Conservation (phyloP, 2,888 invertebrate species). For the Lepidochitona cinerea region DNA sequence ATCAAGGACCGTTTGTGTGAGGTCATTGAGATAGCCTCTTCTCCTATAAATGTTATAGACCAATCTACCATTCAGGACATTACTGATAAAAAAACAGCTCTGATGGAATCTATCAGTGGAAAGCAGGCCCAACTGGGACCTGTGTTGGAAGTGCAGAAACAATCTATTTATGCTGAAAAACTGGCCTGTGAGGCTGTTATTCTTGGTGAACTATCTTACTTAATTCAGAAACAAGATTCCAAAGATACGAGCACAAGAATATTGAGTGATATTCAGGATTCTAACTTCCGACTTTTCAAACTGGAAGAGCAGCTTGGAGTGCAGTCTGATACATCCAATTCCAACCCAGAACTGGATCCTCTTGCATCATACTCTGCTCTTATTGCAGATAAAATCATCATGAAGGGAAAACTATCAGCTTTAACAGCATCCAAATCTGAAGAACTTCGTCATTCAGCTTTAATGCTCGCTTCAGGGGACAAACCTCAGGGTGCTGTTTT, state of each 20-base stretch:
- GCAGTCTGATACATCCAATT: not conserved
- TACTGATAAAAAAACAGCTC: not conserved
- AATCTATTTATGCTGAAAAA: conserved; percentile 49
- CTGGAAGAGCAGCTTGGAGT: conserved; percentile 5
- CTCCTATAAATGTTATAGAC: not conserved
- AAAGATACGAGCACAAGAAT: not conserved
- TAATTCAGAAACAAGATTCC: conserved; percentile 41
- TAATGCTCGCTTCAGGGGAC: not conserved
- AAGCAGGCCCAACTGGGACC: not conserved
- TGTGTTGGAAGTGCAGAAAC: not conserved
- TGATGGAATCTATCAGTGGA: not conserved
- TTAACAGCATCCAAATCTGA: not conserved
- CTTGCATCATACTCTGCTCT: conserved; percentile 83
- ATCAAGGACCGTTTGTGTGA: not conserved
- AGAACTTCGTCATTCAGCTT: not conserved
- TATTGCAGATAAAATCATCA: conserved; percentile 77
- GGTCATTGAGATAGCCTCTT: not conserved
- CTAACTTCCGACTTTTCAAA: not conserved
- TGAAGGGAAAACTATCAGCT: conserved; percentile 62
- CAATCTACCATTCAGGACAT: not conserved
- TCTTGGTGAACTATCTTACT: conserved; percentile 56
- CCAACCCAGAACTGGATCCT: conserved; percentile 40
- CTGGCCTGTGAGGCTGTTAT: conserved; percentile 61
- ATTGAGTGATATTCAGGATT: conserved; percentile 1
- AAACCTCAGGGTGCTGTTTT: conserved; percentile 37